These are phyloP conservation scores for Psephotus haematonotus DNA, from an alignment of 2,113 vertebrate genomes.

Conservation along the genomic window DNA sequence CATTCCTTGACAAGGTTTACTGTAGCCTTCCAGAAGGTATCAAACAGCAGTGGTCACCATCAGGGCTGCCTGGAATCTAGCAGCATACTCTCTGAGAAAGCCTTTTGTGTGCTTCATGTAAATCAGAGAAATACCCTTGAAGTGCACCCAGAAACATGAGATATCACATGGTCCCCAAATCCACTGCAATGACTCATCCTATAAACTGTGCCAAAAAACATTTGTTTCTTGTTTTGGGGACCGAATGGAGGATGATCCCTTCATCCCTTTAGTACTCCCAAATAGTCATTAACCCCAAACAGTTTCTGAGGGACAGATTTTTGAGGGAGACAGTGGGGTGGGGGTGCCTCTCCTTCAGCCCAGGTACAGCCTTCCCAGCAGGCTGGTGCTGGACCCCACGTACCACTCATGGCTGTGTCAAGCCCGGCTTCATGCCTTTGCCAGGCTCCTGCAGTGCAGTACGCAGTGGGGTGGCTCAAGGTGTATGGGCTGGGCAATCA, in stretches of 20 bases:
- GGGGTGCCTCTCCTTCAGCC: background rate
- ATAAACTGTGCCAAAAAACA: background rate
- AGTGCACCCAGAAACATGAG: background rate
- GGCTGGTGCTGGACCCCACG: fast-evolving
- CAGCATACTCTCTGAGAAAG: background rate
- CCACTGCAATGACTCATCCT: background rate
- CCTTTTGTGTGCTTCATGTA: background rate
- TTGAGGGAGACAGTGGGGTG: background rate
- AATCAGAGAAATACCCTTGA: background rate
- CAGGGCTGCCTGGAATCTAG: background rate
- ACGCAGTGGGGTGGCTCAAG: fast-evolving
- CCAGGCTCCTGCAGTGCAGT: background rate
- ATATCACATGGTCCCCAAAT: background rate
- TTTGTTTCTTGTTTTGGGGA: background rate
- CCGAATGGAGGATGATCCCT: background rate
- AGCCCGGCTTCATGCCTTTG: background rate
- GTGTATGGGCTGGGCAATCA: background rate
- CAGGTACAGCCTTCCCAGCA: fast-evolving
- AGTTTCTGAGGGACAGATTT: background rate
- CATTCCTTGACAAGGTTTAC: background rate
- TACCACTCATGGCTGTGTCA: fast-evolving
- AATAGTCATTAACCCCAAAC: background rate
- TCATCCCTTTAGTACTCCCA: background rate
- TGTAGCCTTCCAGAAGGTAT: background rate
- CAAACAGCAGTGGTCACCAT: background rate